Evolutionary conservation across 2,888 invertebrate species (phyloP), one percentile per base, ranked within the genome.

Genomic region (Noctua janthe): DNA sequence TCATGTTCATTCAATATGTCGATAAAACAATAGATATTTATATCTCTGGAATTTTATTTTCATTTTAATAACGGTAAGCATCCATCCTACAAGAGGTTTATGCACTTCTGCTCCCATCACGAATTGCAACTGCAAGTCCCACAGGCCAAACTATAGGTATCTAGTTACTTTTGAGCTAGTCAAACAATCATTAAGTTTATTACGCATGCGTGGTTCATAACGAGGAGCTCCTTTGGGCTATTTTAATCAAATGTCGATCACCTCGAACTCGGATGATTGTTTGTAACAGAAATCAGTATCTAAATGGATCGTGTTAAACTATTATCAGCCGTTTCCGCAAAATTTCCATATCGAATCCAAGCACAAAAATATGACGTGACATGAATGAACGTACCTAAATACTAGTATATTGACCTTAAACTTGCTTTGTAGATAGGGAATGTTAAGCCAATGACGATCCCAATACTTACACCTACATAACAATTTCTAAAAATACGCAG

Each of bases 401-500:
- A 67, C 51, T 74, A 47, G 70, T 66, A 39, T 71, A 72, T 78
- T 86, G 87, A 84, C 91, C 90, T 90, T 90, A 90, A 91, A 91
- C 91, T 90, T 92, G 82, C 47, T 74, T 80, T 47, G 76, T 70
- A 84, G 83, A 88, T 49, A 69, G 51, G 70, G 73, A 84, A 78
- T 77, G 82, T 84, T 82, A 79, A 86, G 69, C 73, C 84, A 84
- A 81, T 82, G 86, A 85, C 88, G 71, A 84, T 80, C 77, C 70
- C 67, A 23, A 89, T 88, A 87, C 84, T 87, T 88, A 90, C 91
- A 89, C 90, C 88, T 90, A 91, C 90, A 87, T 87, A 87, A 86
- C 88, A 86, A 85, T 83, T 79, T 88, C 90, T 92, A 94, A 92
- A 92, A 93, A 93, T 93, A 94, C 90, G 83, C 86, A 83, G 80